phyloP scores from a whole-genome alignment of 2,797 vertebrate genomes.

The Pteronotus mesoamericanus region DNA sequence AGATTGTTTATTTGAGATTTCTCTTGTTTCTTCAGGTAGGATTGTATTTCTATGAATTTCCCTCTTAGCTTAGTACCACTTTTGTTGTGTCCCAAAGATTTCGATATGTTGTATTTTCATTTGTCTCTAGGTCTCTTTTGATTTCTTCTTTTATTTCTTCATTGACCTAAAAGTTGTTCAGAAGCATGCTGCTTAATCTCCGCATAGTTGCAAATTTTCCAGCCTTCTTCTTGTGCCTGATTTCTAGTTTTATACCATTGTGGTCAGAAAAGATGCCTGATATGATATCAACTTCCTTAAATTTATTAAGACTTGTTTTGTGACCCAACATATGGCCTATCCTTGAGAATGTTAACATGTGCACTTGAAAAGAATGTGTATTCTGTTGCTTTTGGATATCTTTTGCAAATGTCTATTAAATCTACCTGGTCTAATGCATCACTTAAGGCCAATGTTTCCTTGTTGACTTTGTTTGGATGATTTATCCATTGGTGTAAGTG shows the following conservation, averaged over 20 bases:
- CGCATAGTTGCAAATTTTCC: not conserved
- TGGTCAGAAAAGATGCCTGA: not conserved
- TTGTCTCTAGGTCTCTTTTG: not conserved
- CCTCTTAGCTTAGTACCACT: not conserved
- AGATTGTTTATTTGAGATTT: not conserved
- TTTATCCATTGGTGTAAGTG: not conserved
- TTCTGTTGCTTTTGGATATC: not conserved
- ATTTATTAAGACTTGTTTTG: not conserved
- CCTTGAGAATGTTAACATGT: not conserved
- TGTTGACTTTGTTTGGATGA: not conserved
- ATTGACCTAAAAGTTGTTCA: not conserved
- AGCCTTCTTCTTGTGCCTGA: not conserved
- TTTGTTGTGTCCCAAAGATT: not conserved
- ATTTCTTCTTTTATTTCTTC: not conserved
- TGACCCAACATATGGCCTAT: not conserved
- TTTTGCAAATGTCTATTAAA: not conserved
- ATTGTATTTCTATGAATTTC: not conserved
- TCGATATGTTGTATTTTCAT: not conserved
- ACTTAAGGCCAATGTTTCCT: not conserved
- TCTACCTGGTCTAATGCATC: no score
- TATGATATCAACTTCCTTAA: not conserved
- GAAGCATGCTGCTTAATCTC: not conserved
- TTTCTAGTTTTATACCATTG: not conserved
- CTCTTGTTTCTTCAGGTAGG: not conserved
- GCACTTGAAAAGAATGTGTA: not conserved